phyloP scores from a whole-genome alignment of 1,140 invertebrate genomes.

The Bombus pyrosoma region DNA sequence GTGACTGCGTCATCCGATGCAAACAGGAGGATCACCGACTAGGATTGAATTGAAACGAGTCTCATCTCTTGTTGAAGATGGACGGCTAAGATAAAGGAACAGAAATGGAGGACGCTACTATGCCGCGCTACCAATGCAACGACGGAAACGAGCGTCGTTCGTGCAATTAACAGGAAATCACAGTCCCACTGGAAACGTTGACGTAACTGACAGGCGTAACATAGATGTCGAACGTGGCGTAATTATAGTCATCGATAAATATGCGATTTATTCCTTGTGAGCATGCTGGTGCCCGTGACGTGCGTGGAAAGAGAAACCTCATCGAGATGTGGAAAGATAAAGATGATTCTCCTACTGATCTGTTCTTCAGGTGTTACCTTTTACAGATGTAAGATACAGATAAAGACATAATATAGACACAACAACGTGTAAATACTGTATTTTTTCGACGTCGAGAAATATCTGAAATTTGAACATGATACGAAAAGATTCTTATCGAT shows the following conservation, averaged over 20 bases:
- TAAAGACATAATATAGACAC: background rate
- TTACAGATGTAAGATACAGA: background rate
- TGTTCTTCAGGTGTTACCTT: background rate
- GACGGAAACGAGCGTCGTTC: slow-evolving; percentile 20
- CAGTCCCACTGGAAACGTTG: slow-evolving; percentile 24
- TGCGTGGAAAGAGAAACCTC: background rate
- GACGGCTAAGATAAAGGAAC: background rate
- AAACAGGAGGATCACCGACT: background rate
- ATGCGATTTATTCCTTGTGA: background rate
- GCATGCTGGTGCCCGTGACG: background rate
- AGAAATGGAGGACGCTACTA: slow-evolving; percentile 2
- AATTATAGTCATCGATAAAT: slow-evolving; percentile 25
- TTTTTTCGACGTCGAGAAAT: too few relatives aligned
- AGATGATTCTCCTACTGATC: too few relatives aligned
- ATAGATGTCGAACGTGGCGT: background rate
- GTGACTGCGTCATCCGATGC: slow-evolving; percentile 53
- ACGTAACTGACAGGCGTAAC: slow-evolving; percentile 3
- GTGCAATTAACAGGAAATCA: slow-evolving; percentile 37
- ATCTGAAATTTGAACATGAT: too few relatives aligned
- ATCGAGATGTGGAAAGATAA: background rate
- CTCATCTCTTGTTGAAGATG: slow-evolving; percentile 15
- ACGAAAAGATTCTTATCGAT: too few relatives aligned
- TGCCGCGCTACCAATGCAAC: background rate
- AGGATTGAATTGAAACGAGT: slow-evolving; percentile 5
- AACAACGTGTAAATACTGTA: background rate